Percentiles rank a stretch among this genome's conserved stretches.
Evolutionary conservation across 2,888 invertebrate species (phyloP).

Genomic region (Cosmia trapezina): DNA sequence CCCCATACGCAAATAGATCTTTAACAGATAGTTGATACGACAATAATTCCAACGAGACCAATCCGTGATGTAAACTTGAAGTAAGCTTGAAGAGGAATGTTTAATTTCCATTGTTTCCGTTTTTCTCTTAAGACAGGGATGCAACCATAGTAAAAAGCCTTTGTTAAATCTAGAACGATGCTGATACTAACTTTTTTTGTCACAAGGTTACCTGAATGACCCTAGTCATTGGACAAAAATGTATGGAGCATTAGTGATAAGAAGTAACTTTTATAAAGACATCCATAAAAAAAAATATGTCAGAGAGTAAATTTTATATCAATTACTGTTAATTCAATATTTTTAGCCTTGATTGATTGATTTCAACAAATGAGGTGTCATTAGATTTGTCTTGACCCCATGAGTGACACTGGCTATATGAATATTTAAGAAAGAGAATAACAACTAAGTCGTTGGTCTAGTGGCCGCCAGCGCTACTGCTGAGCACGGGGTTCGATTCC

Average conservation of each 20-base stretch:
- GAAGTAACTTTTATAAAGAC: neutral
- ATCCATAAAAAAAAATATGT: neutral
- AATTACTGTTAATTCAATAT: neutral
- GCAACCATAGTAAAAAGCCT: slow-evolving; percentile 3
- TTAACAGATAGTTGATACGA: neutral
- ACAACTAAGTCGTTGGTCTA: too few species aligned
- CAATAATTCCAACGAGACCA: neutral
- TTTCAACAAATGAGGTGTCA: neutral
- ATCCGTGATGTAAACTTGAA: neutral
- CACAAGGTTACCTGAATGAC: neutral
- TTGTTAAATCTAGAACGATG: neutral
- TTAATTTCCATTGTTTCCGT: neutral
- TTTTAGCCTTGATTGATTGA: neutral
- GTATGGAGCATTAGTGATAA: too few species aligned
- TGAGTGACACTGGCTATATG: neutral
- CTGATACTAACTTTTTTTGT: neutral
- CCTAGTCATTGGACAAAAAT: neutral
- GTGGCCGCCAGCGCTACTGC: too few species aligned
- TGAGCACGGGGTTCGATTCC: too few species aligned
- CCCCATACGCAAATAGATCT: neutral
- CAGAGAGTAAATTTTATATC: too few species aligned
- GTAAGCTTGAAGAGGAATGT: neutral
- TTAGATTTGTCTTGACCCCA: neutral
- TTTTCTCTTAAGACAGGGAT: neutral
- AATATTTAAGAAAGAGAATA: neutral